Conservation (phyloP, 2,888 invertebrate genomes). For the Pachymerium ferrugineum region DNA sequence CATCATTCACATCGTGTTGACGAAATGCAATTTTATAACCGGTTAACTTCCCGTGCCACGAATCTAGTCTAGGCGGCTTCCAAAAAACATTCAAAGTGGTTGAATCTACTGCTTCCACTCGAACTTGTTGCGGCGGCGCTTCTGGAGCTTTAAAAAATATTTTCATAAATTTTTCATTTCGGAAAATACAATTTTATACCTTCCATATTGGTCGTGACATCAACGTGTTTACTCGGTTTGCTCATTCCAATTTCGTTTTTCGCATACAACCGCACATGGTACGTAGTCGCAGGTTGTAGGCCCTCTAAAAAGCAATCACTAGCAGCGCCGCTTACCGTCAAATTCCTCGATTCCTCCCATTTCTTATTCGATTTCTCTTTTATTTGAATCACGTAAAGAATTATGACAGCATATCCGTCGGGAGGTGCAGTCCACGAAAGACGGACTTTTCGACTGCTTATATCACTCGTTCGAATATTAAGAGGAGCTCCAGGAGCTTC, state of each 20-base stretch:
- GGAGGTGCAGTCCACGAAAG: constrained; percentile 88
- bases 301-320: constrained; percentile 46
- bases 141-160: constrained; percentile 35
- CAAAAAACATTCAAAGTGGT: constrained; percentile 45
- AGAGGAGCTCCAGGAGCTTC: constrained; percentile 77
- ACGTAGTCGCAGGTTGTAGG: constrained; percentile 65
- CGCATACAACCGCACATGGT: constrained; percentile 61
- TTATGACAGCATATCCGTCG: constrained; percentile 84
- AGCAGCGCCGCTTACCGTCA: constrained; percentile 31
- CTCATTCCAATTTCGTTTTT: constrained; percentile 68
- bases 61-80: constrained; percentile 59
- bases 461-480: constrained; percentile 79
- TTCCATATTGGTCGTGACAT: constrained; percentile 35
- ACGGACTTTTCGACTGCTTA: constrained; percentile 83
- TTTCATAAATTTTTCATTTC: neutral
- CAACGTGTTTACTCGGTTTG: constrained; percentile 60
- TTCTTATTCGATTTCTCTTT: constrained; percentile 32
- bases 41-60: constrained; percentile 67
- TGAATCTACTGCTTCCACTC: constrained; percentile 44
- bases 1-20: constrained; percentile 38
- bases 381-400: constrained; percentile 82
- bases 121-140: constrained; percentile 43
- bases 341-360: constrained; percentile 33
- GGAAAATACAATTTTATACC: constrained; percentile 8
- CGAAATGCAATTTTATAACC: constrained; percentile 68